Percentiles rank a stretch among this genome's conserved stretches.
phyloP scores from a whole-genome alignment of 2,888 invertebrate genomes.

The Marronus borbonicus region DNA sequence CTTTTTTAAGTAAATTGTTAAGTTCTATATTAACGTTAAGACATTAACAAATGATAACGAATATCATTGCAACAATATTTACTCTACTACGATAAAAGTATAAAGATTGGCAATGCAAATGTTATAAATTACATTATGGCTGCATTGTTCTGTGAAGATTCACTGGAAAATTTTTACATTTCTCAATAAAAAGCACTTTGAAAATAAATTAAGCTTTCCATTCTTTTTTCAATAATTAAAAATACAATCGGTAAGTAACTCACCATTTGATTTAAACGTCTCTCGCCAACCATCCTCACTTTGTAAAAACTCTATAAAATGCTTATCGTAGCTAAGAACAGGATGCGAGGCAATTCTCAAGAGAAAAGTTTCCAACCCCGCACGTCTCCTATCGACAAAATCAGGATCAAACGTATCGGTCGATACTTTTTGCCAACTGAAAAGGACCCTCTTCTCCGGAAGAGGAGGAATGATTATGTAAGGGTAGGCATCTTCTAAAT shows the following conservation, averaged over 20 bases:
- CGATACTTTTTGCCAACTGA: slow-evolving; percentile 84
- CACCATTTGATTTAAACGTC: slow-evolving; percentile 82
- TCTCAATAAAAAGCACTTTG: too few species aligned
- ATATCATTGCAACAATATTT: too few species aligned
- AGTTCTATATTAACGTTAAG: too few species aligned
- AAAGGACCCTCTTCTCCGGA: slow-evolving; percentile 84
- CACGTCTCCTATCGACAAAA: slow-evolving; percentile 87
- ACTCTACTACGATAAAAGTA: too few species aligned
- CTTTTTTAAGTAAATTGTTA: too few species aligned
- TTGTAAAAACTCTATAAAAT: slow-evolving; percentile 85
- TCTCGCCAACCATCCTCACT: slow-evolving; percentile 87
- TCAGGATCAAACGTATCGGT: slow-evolving; percentile 88
- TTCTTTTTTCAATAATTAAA: neutral
- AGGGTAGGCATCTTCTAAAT: slow-evolving; percentile 85
- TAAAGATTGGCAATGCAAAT: too few species aligned
- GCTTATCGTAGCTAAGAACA: slow-evolving; percentile 80
- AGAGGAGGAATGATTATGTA: slow-evolving; percentile 85
- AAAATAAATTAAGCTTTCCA: too few species aligned
- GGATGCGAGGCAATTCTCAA: slow-evolving; percentile 84
- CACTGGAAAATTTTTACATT: too few species aligned
- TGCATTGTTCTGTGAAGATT: too few species aligned
- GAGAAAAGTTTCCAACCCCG: slow-evolving; percentile 86
- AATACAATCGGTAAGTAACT: neutral
- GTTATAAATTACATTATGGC: too few species aligned
- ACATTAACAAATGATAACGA: too few species aligned